Evolutionary conservation across 2,113 vertebrate species (phyloP).

Genomic region (Atrichornis clamosus): DNA sequence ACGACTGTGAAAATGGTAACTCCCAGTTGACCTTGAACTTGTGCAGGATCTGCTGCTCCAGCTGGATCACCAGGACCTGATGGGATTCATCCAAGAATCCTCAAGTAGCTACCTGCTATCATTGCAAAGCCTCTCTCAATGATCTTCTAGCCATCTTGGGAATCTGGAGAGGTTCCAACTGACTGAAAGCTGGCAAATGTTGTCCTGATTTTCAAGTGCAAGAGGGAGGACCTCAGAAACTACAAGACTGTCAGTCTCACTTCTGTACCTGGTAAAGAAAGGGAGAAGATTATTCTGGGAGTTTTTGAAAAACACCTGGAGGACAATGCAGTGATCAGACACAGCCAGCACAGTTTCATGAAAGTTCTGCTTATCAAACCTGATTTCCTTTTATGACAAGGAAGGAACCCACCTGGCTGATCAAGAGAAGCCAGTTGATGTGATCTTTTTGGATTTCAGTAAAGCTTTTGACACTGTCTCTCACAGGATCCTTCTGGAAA

Average conservation of each 20-base stretch:
- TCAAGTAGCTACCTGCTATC: not conserved
- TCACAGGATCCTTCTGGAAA: not conserved
- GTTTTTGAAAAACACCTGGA: not conserved
- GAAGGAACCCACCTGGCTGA: not conserved
- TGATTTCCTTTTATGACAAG: not conserved
- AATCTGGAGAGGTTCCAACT: not conserved
- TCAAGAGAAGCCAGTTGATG: not conserved
- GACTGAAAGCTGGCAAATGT: not conserved
- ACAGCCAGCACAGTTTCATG: not conserved
- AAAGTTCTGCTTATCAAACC: not conserved
- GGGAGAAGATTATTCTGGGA: not conserved
- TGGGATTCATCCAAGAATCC: not conserved
- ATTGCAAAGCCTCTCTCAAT: not conserved
- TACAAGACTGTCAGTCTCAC: not conserved
- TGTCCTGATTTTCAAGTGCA: not conserved
- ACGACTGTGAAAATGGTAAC: not conserved
- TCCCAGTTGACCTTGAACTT: not conserved
- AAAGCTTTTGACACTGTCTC: not conserved
- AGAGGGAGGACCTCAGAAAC: not conserved
- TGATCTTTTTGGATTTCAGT: not conserved
- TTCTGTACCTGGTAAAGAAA: not conserved
- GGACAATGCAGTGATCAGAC: not conserved
- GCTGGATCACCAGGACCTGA: not conserved
- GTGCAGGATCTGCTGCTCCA: not conserved
- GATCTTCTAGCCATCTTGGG: not conserved